Conservation (phyloP, 2,113 vertebrate genomes). For the Malurus elegans region DNA sequence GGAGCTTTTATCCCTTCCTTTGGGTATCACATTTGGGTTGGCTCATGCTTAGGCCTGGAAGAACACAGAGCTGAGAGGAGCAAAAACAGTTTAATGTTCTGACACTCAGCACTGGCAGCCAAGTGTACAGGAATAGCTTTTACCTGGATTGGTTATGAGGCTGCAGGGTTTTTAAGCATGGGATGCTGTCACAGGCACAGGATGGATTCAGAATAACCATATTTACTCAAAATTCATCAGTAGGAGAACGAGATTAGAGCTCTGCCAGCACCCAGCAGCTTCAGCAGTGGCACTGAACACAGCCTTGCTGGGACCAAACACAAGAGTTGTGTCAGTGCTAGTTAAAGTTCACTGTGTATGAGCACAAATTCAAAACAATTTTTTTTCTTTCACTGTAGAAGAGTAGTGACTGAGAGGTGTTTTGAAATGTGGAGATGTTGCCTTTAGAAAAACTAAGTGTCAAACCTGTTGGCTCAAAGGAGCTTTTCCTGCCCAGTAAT, state of each 20-base stretch:
- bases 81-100: not conserved
- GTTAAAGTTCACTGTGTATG: not conserved
- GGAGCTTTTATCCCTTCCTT: not conserved
- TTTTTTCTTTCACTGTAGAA: not conserved
- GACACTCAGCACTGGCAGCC: not conserved
- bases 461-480: not conserved
- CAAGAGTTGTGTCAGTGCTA: not conserved
- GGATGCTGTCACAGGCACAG: not conserved
- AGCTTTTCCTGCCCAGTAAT: not conserved
- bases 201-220: slow-evolving; percentile 24
- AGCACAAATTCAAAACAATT: not conserved
- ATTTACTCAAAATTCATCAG: not conserved
- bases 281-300: not conserved
- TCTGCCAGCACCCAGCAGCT: not conserved
- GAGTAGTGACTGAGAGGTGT: not conserved
- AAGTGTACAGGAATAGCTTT: slow-evolving; percentile 43
- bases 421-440: not conserved
- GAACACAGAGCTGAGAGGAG: not conserved
- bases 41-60: not conserved
- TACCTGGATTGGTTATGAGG: slow-evolving; percentile 2
- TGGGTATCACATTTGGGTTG: not conserved
- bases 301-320: not conserved
- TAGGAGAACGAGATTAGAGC: not conserved
- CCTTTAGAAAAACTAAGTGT: not conserved
- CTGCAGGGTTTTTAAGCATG: not conserved